phyloP scores from a whole-genome alignment of 2,113 vertebrate species.

The Mirounga angustirostris region DNA sequence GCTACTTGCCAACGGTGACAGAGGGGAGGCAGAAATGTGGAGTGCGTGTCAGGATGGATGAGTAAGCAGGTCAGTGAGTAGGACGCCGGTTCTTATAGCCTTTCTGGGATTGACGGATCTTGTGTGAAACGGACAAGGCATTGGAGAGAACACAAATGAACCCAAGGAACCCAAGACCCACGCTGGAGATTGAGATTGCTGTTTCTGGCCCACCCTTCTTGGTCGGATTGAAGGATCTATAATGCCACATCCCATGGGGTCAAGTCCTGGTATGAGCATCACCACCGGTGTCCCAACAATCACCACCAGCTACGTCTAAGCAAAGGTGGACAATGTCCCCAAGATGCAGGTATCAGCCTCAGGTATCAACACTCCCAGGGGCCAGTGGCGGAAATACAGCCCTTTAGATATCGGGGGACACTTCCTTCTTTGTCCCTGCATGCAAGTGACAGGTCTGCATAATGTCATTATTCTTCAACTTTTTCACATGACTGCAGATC shows the following conservation, averaged over 20 bases:
- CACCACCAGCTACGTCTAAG: not conserved
- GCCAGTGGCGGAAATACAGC: not conserved
- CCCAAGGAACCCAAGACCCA: not conserved
- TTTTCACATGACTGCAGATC: not conserved
- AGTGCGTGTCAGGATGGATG: not conserved
- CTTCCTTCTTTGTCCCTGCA: not conserved
- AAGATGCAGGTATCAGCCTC: not conserved
- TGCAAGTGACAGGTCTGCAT: fast-evolving
- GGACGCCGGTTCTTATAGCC: fast-evolving
- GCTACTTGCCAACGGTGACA: not conserved
- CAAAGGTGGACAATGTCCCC: not conserved
- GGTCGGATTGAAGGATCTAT: not conserved
- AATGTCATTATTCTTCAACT: not conserved
- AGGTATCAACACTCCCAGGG: not conserved
- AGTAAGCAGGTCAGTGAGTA: not conserved
- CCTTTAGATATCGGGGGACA: fast-evolving
- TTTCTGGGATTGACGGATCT: no score
- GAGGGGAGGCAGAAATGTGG: no score
- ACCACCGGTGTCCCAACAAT: not conserved
- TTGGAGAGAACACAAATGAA: no score
- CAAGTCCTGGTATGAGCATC: not conserved
- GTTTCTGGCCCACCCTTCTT: not conserved
- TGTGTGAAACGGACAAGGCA: no score
- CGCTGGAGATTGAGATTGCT: not conserved
- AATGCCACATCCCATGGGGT: not conserved